phyloP scores from a whole-genome alignment of 2,888 invertebrate genomes.

The Anthophora plumipes region DNA sequence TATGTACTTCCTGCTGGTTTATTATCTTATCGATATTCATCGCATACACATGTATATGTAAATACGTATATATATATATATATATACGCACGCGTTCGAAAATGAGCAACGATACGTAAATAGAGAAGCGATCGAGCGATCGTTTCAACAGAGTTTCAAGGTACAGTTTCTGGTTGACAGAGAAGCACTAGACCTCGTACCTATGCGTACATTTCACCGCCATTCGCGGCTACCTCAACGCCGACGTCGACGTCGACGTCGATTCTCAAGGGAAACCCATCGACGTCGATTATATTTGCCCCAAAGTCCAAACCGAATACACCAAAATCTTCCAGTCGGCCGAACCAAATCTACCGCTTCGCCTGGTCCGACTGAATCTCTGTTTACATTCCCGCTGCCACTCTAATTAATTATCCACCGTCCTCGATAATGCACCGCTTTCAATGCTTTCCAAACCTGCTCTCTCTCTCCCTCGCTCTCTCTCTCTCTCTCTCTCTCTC shows the following conservation, averaged over 20 bases:
- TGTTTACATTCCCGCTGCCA: constrained; percentile 78
- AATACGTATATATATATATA: background rate
- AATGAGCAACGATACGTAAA: constrained; percentile 73
- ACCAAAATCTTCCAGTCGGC: constrained; percentile 59
- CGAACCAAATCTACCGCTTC: constrained; percentile 45
- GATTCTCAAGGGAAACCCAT: constrained; percentile 74
- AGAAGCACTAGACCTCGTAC: background rate
- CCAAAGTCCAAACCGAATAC: constrained; percentile 68
- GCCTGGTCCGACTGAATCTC: constrained; percentile 61
- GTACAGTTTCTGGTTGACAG: background rate
- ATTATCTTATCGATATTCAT: background rate
- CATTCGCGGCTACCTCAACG: constrained; percentile 21
- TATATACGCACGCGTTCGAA: constrained; percentile 47
- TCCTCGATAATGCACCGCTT: constrained; percentile 70
- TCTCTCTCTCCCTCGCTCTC: background rate
- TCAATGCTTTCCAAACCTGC: constrained; percentile 22
- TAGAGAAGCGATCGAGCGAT: constrained; percentile 47
- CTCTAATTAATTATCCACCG: constrained; percentile 82
- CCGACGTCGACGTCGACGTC: constrained; percentile 46
- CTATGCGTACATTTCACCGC: constrained; percentile 28
- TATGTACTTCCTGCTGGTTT: too few relatives aligned
- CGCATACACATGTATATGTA: background rate
- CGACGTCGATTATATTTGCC: constrained; percentile 78
- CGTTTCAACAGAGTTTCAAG: background rate
- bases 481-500: background rate